Conservation (phyloP, 2,888 invertebrate species). For the Drosophila heteroneura region DNA sequence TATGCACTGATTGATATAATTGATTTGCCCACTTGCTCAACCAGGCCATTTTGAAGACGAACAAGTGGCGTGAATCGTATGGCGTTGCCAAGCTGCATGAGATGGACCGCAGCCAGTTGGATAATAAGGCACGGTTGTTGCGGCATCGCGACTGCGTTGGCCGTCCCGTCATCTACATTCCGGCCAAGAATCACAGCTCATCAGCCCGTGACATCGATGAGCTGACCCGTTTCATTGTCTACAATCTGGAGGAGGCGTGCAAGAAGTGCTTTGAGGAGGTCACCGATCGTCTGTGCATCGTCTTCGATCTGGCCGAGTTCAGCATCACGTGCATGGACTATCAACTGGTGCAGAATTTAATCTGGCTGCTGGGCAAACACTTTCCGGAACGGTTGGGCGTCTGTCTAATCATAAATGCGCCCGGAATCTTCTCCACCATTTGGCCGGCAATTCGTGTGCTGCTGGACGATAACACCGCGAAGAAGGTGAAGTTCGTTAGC, state of each 20-base stretch:
- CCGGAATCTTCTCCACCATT: constrained; percentile 91
- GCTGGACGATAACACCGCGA: constrained; percentile 92
- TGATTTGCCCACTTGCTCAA: not conserved
- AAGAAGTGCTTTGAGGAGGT: constrained; percentile 92
- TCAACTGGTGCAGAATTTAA: constrained; percentile 91
- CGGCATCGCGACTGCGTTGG: constrained; percentile 90
- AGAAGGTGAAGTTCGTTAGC: constrained; percentile 90
- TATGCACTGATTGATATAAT: constrained; percentile 11
- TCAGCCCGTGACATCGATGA: constrained; percentile 91
- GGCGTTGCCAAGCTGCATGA: constrained; percentile 88
- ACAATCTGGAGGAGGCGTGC: constrained; percentile 89
- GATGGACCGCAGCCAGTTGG: constrained; percentile 87
- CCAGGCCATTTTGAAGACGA: constrained; percentile 91
- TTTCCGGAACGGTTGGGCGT: constrained; percentile 92
- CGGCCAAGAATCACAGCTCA: constrained; percentile 90
- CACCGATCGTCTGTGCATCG: constrained; percentile 91
- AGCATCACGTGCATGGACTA: constrained; percentile 93
- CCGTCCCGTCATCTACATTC: constrained; percentile 92
- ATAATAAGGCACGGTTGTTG: constrained; percentile 89
- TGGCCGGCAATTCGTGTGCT: constrained; percentile 92
- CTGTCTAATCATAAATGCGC: constrained; percentile 91
- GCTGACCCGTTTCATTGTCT: constrained; percentile 91
- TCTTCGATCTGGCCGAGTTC: constrained; percentile 91
- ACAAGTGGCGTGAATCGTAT: constrained; percentile 92
- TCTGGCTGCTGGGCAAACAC: constrained; percentile 91